These are phyloP conservation scores for Dufourea novaeangliae DNA, from an alignment of 1,140 invertebrate species.

Conservation along the genomic window DNA sequence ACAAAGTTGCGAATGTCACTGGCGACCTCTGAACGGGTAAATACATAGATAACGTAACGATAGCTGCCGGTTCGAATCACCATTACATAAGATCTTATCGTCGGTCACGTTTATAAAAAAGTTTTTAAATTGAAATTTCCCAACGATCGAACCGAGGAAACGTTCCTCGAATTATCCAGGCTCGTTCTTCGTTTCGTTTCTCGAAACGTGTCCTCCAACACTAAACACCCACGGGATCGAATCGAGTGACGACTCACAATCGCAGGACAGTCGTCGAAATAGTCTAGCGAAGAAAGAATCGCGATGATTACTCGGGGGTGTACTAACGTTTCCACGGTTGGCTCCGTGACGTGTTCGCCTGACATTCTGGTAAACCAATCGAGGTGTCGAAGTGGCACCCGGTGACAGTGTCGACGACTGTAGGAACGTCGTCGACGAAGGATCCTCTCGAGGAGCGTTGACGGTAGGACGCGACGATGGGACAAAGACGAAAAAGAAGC, in stretches of 20 bases:
- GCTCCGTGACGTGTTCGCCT: slow-evolving; percentile 12
- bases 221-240: no score
- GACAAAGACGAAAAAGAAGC: slow-evolving; percentile 30
- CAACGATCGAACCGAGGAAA: not conserved
- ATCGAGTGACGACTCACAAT: not conserved
- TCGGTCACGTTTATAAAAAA: not conserved
- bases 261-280: not conserved
- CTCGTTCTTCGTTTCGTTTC: not conserved
- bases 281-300: slow-evolving; percentile 4
- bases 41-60: not conserved
- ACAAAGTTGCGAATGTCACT: not conserved
- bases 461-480: slow-evolving; percentile 40
- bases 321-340: slow-evolving; percentile 23
- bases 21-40: not conserved
- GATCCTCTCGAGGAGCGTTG: slow-evolving; percentile 51
- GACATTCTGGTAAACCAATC: slow-evolving; percentile 54
- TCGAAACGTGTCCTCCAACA: slow-evolving; percentile 25
- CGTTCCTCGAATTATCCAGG: not conserved
- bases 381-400: slow-evolving; percentile 55
- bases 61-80: no score
- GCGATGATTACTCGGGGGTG: slow-evolving; percentile 3
- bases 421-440: slow-evolving; percentile 37
- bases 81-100: not conserved
- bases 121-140: not conserved
- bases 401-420: slow-evolving; percentile 47